These are phyloP conservation scores for Macrocentrus cingulum DNA, from an alignment of 1,140 invertebrate species.

Conservation along the genomic window DNA sequence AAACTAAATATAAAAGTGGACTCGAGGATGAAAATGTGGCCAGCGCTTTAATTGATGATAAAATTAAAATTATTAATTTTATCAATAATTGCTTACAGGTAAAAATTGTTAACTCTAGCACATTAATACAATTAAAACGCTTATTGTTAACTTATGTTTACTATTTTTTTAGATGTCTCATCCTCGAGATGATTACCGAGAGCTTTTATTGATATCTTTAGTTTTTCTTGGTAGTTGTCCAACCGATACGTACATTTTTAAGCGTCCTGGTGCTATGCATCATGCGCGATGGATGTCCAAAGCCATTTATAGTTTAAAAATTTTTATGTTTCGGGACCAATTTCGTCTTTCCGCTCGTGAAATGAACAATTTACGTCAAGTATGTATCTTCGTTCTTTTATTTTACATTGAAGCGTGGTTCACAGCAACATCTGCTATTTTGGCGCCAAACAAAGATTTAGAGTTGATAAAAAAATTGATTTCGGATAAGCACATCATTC, in stretches of 20 bases:
- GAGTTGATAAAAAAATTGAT: not conserved
- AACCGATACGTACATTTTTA: slow-evolving; percentile 15
- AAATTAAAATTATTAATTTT: slow-evolving; percentile 12
- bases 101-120: not conserved
- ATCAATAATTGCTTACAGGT: slow-evolving; percentile 17
- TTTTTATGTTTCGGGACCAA: slow-evolving; percentile 27
- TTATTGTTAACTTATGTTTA: not conserved
- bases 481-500: not conserved
- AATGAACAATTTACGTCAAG: not conserved
- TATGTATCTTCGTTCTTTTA: not conserved
- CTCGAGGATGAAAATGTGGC: slow-evolving; percentile 13
- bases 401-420: slow-evolving; percentile 3
- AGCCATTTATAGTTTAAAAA: slow-evolving; percentile 32
- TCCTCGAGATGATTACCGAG: slow-evolving; percentile 29
- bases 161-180: slow-evolving; percentile 7
- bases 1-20: not conserved
- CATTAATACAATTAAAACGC: not conserved
- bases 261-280: slow-evolving; percentile 26
- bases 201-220: slow-evolving; percentile 28
- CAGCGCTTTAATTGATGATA: slow-evolving; percentile 1
- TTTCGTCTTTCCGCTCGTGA: not conserved
- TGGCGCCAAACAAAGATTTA: not conserved
- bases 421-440: not conserved
- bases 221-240: slow-evolving; percentile 28
- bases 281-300: slow-evolving; percentile 35